These are phyloP conservation scores for Allolobophora icterica DNA, from an alignment of 2,888 invertebrate species.

Conservation along the genomic window DNA sequence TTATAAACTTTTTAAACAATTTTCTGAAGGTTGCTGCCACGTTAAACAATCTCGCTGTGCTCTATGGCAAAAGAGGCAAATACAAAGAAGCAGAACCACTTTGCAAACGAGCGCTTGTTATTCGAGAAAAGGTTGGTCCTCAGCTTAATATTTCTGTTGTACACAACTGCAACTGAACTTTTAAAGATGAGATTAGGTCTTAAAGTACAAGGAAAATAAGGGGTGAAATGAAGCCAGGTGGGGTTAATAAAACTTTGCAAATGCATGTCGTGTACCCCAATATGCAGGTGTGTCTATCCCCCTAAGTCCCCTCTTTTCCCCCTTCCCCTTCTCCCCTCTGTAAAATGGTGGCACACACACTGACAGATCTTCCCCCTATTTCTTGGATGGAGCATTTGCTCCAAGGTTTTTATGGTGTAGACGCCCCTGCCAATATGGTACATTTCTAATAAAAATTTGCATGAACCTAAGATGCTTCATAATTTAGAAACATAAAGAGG, in stretches of 20 bases:
- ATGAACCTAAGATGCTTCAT: background rate
- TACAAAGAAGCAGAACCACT: conserved; percentile 31
- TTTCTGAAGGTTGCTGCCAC: conserved; percentile 26
- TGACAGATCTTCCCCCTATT: too few species aligned
- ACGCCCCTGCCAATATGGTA: too few species aligned
- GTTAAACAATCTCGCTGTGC: conserved; percentile 29
- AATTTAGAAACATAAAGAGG: background rate
- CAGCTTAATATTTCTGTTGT: background rate
- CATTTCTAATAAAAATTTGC: too few species aligned
- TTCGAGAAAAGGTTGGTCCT: conserved; percentile 27
- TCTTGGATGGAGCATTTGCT: too few species aligned
- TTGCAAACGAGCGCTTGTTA: conserved; percentile 28
- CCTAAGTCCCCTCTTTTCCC: too few species aligned
- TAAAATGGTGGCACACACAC: too few species aligned
- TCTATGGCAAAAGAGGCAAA: conserved; percentile 29
- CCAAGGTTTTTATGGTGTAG: too few species aligned
- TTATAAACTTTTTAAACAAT: background rate
- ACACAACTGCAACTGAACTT: background rate
- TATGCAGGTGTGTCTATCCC: too few species aligned
- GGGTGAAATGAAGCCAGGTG: background rate
- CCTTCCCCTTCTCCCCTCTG: too few species aligned
- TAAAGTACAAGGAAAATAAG: background rate
- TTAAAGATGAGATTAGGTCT: background rate
- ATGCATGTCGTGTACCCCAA: background rate
- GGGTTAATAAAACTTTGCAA: background rate